Conservation (phyloP, 2,888 invertebrate genomes). For the Acanthopleura granulata region DNA sequence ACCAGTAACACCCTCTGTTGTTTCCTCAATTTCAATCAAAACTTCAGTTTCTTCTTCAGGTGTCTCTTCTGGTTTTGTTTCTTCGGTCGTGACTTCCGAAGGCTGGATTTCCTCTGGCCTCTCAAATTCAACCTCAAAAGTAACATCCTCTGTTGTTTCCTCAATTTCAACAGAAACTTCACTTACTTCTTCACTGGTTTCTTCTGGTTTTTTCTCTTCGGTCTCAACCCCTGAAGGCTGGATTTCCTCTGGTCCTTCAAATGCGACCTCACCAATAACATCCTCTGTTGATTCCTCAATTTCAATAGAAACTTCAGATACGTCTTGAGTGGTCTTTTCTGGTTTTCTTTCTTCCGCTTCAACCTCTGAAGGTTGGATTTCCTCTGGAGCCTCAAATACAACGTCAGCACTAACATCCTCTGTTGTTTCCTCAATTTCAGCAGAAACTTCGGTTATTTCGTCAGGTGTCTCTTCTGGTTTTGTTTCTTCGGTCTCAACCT, state of each 20-base stretch:
- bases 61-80: conserved; percentile 6
- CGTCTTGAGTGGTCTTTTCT: conserved; percentile 23
- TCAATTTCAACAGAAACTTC: conserved; percentile 19
- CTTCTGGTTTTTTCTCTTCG: conserved; percentile 8
- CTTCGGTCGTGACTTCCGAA: conserved; percentile 22
- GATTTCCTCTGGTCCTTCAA: conserved; percentile 16
- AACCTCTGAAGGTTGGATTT: conserved; percentile 20
- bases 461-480: conserved; percentile 4
- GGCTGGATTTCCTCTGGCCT: conserved; percentile 27
- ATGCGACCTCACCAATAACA: conserved; percentile 26
- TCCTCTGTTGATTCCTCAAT: conserved; percentile 17
- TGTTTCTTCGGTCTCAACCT: conserved; percentile 21
- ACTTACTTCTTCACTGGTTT: not conserved
- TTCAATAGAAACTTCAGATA: conserved; percentile 29
- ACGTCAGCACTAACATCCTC: conserved; percentile 1
- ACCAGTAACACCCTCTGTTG: conserved; percentile 11
- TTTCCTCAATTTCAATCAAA: conserved; percentile 6
- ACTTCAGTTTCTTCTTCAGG: conserved; percentile 23
- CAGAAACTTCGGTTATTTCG: conserved; percentile 21
- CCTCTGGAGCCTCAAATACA: conserved; percentile 14
- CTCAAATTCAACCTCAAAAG: not conserved
- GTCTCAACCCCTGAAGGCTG: conserved; percentile 14
- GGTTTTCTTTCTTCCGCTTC: conserved; percentile 22
- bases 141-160: conserved; percentile 16
- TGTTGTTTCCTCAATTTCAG: conserved; percentile 18